Evolutionary conservation across 2,797 vertebrate species (phyloP), one percentile per base, ranked within the genome.

Genomic region (Lithobates sylvaticus): DNA sequence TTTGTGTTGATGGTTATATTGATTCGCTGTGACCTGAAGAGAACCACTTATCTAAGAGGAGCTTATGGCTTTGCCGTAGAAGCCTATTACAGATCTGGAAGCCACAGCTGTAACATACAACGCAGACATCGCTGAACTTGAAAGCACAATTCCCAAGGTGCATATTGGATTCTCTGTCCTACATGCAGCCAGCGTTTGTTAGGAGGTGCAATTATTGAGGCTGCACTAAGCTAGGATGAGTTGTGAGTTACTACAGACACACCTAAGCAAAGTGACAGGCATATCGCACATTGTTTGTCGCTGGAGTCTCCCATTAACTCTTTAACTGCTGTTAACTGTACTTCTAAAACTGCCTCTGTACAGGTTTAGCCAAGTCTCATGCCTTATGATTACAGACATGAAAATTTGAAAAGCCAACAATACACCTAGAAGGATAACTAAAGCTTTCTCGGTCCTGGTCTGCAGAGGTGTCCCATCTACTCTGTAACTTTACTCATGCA

Each of bases 211-310:
- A 72, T 78, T 73, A 54, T 68, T 68, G 61, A 27, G 54, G 34
- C n/a, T 54, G 76, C 34, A 21, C 69, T 85, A 73, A 79, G 61
- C 76, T 58, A 65, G 61, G 84, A 81, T 86, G 78, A 77, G 73
- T 65, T 65, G 47, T 16, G 68, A 58, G 27, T 27, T 70, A 65
- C 58, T 47, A 21, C 71, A 70, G 84, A 64, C 78, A 81, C 84
- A 81, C 84, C 78, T 86, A 81, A 27, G 47, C 78, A 81, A 44
- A 76, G 78, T 69, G 78, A 71, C 67, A 76, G 65, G 65, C 76
- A 42, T 86, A 86, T 42, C 76, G 36, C 67, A 76, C 69, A 81
- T 86, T 86, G 78, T 76, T 81, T 81, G 78, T 76, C 65, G 64
- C 84, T 68, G 44, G 58, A 72, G 58, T 75, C 29, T 27, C 27